Base-by-base conservation (phyloP, 2,113 vertebrate species). In the Sturnus vulgaris region DNA sequence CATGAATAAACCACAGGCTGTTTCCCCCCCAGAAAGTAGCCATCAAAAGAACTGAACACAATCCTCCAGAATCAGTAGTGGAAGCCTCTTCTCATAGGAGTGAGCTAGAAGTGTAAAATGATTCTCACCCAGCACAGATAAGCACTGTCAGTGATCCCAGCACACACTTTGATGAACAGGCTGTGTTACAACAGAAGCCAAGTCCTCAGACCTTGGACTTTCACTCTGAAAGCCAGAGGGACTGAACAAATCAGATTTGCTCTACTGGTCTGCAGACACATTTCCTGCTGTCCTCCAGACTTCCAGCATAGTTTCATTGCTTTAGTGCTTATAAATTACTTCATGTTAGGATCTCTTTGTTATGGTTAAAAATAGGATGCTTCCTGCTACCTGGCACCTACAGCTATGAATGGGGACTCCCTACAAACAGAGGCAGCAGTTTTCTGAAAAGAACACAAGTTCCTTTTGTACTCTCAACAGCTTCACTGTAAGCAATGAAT, bases 221-320 rank as follows among this genome's bases (percentile, higher is more conserved):
- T 27, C 56, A 47, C 72, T 94, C 72, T 53, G 59, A 86, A 90
- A 90, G 72, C 68, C 88, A 81, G 64, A 88, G 31, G 39, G 60
- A 92, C 76, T 81, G 46, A 94, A 65, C 25, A 66, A 76, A 83
- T 66, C 88, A 77, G 82, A 93, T 88, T 81, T 88, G 23, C 35
- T 68, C 22, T 19, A 47, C 27, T 70, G 39, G 70, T 59, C 73
- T 65, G 28, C 13, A 84, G 72, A 44, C 2, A 13, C 16, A 56
- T 63, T 56, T 27, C 9, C 33, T 52, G 19, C 52, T 37, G 59
- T 31, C n/a, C 50, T 31, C 1, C 10, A 83, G 39, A 93, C 35
- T 68, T 90, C 20, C 52, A 81, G 61, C 37, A 66, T 0, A 0
- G 52, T 28, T 39, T 80, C 68, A 55, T 65, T 49, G 8, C 31